phyloP scores from a whole-genome alignment of 2,888 invertebrate genomes.

The Eilema caniola region DNA sequence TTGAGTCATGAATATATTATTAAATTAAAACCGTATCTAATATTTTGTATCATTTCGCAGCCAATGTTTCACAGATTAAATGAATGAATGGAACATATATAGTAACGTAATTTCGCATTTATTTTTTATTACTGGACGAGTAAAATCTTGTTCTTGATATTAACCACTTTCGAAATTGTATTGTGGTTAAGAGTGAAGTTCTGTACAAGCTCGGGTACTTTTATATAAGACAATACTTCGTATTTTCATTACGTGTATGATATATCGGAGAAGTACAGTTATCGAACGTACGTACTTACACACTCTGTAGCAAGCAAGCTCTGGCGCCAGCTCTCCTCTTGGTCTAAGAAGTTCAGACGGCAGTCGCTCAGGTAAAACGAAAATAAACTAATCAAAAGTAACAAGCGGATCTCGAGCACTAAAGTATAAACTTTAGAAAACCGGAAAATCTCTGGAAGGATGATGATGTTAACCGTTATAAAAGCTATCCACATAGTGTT shows the following conservation, averaged over 20 bases:
- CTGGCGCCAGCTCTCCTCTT: too few relatives aligned
- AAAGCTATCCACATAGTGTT: too few relatives aligned
- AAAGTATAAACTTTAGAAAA: too few relatives aligned
- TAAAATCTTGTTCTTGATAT: slow-evolving; percentile 21
- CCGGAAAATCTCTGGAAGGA: too few relatives aligned
- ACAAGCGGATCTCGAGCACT: too few relatives aligned
- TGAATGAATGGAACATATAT: background rate
- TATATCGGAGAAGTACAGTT: background rate
- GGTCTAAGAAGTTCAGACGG: too few relatives aligned
- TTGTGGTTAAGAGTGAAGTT: slow-evolving; percentile 17
- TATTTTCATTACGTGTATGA: background rate
- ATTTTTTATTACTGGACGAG: slow-evolving; percentile 25
- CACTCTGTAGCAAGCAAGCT: too few relatives aligned
- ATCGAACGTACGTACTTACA: too few relatives aligned
- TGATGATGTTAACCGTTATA: too few relatives aligned
- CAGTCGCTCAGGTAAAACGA: too few relatives aligned
- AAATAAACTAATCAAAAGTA: too few relatives aligned
- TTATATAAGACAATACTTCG: background rate
- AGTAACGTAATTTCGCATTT: background rate
- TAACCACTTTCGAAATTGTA: slow-evolving; percentile 28
- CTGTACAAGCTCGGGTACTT: slow-evolving; percentile 2
- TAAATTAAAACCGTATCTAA: background rate
- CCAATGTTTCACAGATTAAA: background rate
- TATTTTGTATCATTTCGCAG: background rate
- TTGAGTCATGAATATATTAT: slow-evolving; percentile 1